These are phyloP conservation scores for Numenius phaeopus DNA, from an alignment of 2,797 vertebrate species.

Conservation along the genomic window DNA sequence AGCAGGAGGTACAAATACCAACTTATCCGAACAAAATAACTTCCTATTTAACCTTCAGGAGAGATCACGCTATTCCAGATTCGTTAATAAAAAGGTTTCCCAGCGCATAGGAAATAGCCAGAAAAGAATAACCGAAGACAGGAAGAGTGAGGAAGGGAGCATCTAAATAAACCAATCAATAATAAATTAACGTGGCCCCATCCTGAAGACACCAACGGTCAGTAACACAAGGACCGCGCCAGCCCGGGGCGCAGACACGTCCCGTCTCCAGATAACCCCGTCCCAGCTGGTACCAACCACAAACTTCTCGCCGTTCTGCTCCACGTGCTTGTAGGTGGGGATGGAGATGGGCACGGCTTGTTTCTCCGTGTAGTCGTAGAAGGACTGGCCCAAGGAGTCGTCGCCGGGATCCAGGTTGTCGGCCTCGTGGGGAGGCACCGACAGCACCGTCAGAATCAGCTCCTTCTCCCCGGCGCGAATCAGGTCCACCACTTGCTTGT, in stretches of 20 bases:
- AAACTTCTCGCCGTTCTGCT: conserved; percentile 95
- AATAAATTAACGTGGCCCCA: background rate
- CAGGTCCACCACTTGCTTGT: conserved; percentile 98
- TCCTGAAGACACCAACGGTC: too few species aligned
- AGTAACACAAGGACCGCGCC: background rate
- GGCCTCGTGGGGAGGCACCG: conserved; percentile 92
- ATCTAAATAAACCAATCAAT: too few species aligned
- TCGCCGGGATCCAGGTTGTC: conserved; percentile 93
- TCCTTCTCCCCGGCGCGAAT: conserved; percentile 95
- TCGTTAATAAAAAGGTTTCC: background rate
- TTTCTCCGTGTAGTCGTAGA: conserved; percentile 97
- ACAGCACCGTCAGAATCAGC: conserved; percentile 91
- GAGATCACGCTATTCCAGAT: background rate
- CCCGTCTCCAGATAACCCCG: background rate
- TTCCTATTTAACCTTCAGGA: background rate
- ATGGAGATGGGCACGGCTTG: conserved; percentile 97
- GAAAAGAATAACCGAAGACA: background rate
- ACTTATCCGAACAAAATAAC: background rate
- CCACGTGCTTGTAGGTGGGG: conserved; percentile 96
- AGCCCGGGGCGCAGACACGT: background rate
- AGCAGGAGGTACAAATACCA: background rate
- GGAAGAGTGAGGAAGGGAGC: rapidly evolving
- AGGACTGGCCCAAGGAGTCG: conserved; percentile 90
- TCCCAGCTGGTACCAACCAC: conserved; percentile 85
- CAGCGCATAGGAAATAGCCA: background rate